These are phyloP conservation scores for Apis dorsata DNA, from an alignment of 1,140 invertebrate species.

Conservation along the genomic window DNA sequence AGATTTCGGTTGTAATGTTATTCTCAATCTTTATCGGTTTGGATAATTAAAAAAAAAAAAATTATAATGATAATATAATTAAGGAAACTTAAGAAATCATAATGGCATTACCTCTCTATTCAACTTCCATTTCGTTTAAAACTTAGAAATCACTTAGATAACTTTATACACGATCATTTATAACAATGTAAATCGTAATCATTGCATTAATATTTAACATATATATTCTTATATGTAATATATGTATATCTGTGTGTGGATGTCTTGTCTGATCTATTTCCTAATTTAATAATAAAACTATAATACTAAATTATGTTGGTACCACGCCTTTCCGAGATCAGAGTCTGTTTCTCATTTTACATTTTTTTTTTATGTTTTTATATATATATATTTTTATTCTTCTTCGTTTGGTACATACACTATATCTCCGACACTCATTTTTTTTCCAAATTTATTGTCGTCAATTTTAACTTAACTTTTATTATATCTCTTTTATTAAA, in stretches of 20 bases:
- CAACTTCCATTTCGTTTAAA: conserved; percentile 72
- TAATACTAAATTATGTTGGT: conserved; percentile 79
- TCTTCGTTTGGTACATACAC: conserved; percentile 47
- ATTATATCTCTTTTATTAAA: conserved; percentile 58
- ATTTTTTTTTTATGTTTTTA: conserved; percentile 29
- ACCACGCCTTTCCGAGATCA: conserved; percentile 74
- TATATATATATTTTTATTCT: conserved; percentile 31
- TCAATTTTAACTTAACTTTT: conserved; percentile 73
- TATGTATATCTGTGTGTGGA: conserved; percentile 78
- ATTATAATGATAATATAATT: conserved; percentile 61
- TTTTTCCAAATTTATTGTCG: conserved; percentile 77
- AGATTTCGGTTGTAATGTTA: conserved; percentile 9
- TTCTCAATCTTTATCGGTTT: conserved; percentile 35
- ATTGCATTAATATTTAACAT: conserved; percentile 80
- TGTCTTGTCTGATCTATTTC: conserved; percentile 76
- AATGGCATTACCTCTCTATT: conserved; percentile 77
- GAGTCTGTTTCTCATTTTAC: conserved; percentile 62
- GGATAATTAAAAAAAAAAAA: conserved; percentile 65
- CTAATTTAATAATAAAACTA: conserved; percentile 78
- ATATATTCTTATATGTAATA: conserved; percentile 78
- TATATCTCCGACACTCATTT: conserved; percentile 57
- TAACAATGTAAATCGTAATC: conserved; percentile 80
- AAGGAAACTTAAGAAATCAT: conserved; percentile 70
- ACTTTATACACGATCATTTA: conserved; percentile 80
- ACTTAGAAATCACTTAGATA: conserved; percentile 79